phyloP scores from a whole-genome alignment of 2,113 vertebrate genomes.

The Abramis brama region DNA sequence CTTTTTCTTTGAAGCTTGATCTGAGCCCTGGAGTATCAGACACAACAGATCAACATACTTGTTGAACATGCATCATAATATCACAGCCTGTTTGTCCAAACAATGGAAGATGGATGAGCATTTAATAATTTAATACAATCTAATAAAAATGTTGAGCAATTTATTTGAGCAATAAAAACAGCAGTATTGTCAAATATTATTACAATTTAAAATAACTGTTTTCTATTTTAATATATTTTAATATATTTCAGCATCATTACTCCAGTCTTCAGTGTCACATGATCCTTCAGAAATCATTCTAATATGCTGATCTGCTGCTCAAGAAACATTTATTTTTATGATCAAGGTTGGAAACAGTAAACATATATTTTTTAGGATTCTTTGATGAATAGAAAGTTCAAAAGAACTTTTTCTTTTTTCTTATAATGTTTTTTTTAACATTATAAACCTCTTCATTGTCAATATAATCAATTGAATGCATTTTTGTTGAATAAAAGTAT shows the following conservation, averaged over 20 bases:
- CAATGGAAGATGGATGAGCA: background rate
- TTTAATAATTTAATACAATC: background rate
- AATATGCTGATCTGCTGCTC: background rate
- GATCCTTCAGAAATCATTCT: background rate
- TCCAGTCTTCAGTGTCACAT: background rate
- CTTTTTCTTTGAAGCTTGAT: conserved; percentile 79
- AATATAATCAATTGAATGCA: background rate
- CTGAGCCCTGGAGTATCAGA: conserved; percentile 78
- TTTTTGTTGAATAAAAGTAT: no score
- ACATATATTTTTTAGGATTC: no score
- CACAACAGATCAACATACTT: conserved; percentile 22
- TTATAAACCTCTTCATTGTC: background rate
- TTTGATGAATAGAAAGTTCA: no score
- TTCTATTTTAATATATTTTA: no score
- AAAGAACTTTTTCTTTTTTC: no score
- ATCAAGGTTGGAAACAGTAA: no score
- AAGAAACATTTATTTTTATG: background rate
- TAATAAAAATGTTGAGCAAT: no score
- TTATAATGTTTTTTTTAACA: no score
- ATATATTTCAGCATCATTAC: no score
- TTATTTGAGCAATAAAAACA: background rate
- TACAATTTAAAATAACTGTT: no score
- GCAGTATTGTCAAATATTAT: no score
- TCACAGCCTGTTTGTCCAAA: background rate
- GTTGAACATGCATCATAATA: background rate